Evolutionary conservation across 1,140 invertebrate genomes (phyloP).

Genomic region (Pygmarrhopalites habei): DNA sequence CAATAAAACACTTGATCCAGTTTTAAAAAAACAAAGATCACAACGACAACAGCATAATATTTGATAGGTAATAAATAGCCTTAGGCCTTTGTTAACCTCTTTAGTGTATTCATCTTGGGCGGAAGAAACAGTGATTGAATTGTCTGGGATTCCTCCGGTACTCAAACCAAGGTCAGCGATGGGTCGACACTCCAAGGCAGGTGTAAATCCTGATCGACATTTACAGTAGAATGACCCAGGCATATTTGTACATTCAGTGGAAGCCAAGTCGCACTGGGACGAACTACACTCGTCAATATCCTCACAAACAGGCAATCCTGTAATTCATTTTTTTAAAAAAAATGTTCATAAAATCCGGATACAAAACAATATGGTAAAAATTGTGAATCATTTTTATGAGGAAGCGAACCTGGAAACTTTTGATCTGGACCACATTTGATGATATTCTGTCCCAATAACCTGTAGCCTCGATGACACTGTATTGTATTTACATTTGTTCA

Average conservation of each 20-base stretch:
- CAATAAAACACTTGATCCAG: no score
- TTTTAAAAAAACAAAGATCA: neutral
- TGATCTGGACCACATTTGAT: conserved; percentile 81
- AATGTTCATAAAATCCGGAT: neutral
- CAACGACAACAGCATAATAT: no score
- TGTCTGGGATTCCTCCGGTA: conserved; percentile 80
- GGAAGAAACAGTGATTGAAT: conserved; percentile 75
- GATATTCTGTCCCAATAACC: conserved; percentile 73
- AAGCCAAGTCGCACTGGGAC: conserved; percentile 80
- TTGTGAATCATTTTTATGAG: no score
- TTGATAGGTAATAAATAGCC: no score
- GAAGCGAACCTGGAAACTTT: conserved; percentile 74
- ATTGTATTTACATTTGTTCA: no score
- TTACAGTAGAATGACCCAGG: conserved; percentile 87
- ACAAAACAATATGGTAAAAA: conserved; percentile 39
- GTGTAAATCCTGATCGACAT: conserved; percentile 75
- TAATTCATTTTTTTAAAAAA: no score
- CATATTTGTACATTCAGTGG: conserved; percentile 84
- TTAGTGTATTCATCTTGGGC: conserved; percentile 73
- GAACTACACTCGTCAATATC: conserved; percentile 69
- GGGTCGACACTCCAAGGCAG: conserved; percentile 80
- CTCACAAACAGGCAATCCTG: conserved; percentile 31
- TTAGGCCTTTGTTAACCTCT: conserved; percentile 52
- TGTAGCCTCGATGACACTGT: conserved; percentile 87
- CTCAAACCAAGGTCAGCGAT: conserved; percentile 79